These are phyloP conservation scores for Acipenser ruthenus DNA, from an alignment of 2,797 vertebrate genomes.

Conservation along the genomic window DNA sequence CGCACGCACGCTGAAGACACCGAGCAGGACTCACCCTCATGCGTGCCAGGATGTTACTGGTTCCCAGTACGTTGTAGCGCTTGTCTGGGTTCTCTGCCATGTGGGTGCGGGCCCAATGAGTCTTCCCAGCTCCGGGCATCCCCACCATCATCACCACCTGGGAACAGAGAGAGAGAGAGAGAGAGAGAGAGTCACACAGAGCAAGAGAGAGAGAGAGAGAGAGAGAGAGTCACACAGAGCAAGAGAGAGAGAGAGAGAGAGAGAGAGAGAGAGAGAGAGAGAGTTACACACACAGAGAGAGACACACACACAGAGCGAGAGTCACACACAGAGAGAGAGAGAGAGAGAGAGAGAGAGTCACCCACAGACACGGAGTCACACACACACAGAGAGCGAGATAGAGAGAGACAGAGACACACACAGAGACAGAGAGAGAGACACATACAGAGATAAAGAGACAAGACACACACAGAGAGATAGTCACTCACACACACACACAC, in stretches of 20 bases:
- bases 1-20: not conserved
- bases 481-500: too few species aligned
- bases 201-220: not conserved
- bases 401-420: too few species aligned
- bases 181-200: too few species aligned
- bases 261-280: too few species aligned
- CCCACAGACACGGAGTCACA: too few species aligned
- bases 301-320: not conserved
- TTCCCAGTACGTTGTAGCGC: conserved; percentile 67
- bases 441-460: too few species aligned
- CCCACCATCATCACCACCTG: conserved; percentile 85
- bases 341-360: too few species aligned
- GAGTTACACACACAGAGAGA: not conserved
- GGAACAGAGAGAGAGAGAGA: not conserved
- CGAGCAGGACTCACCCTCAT: conserved; percentile 61
- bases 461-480: too few species aligned
- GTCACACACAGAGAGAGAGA: not conserved
- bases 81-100: conserved; percentile 68
- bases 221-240: not conserved
- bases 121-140: conserved; percentile 81
- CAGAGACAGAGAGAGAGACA: not conserved
- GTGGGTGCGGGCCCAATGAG: conserved; percentile 68
- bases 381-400: too few species aligned
- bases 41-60: conserved; percentile 63
- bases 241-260: too few species aligned